Evolutionary conservation across 1,140 invertebrate genomes (phyloP), one percentile per base, ranked within the genome.

Genomic region (Drosophila azteca): DNA sequence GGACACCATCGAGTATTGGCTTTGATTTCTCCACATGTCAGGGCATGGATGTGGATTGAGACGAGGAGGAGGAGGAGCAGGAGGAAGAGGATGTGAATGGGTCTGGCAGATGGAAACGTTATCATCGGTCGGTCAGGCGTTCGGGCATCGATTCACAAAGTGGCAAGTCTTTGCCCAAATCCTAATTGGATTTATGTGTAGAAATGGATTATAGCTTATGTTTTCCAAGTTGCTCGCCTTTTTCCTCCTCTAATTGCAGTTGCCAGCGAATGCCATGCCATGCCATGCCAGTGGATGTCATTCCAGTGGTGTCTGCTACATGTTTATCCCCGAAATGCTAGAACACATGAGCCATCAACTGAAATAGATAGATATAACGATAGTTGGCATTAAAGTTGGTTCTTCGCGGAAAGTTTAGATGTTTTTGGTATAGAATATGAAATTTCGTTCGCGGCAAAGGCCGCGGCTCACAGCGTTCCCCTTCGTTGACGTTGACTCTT

Each of bases 171-270:
- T 78, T 58, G 39, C 61, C 62, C 64, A 88, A 89, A 89, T 89
- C 84, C 80, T 89, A 90, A 89, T 89, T 89, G 84, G 84, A 89
- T 89, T 89, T 89, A 89, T 89, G 80, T 89, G 84, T 89, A 80
- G 68, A 73, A 88, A 82, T 79, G 77, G 79, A 88, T 88, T 88
- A 79, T 66, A 73, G 84, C 84, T 88, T 79, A 88, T 79, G 79
- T 68, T 69, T 61, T 72, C 49, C 61, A 51, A 87, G 54, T 77
- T 74, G 48, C 49, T 64, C 43, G 60, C 26, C 44, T 60, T 69
- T 59, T 62, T 39, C 11, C 24, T 58, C 48, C 50, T 75, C 84
- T 85, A 85, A 85, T 85, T 87, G 82, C 65, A 78, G 51, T 55
- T 53, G 67, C 64, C 52, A 50, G 64, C 24, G 44, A 63, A 35